Conservation (phyloP, 2,113 vertebrate genomes). For the Equus przewalskii region DNA sequence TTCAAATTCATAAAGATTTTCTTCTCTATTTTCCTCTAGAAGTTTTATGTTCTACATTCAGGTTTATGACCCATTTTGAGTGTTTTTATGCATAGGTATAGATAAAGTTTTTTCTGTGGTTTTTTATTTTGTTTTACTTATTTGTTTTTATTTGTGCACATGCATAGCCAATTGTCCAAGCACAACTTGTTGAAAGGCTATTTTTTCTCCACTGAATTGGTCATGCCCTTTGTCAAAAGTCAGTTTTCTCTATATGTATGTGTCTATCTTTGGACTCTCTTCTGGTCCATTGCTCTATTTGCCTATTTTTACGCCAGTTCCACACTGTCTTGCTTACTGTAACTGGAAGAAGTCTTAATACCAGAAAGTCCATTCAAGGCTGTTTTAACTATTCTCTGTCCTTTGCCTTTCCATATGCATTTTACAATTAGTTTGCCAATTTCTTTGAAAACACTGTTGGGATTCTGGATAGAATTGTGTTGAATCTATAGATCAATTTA, state of each 20-base stretch:
- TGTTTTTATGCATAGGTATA: background rate
- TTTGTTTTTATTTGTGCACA: slow-evolving; percentile 5
- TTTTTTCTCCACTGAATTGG: background rate
- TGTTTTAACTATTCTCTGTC: background rate
- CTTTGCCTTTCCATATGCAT: background rate
- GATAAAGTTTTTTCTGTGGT: background rate
- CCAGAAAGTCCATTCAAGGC: background rate
- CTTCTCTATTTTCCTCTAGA: background rate
- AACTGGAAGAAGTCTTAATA: background rate
- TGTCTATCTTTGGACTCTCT: background rate
- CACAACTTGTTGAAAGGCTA: background rate
- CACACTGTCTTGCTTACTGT: background rate
- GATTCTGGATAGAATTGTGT: background rate
- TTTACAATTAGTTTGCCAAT: background rate
- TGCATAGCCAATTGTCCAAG: background rate
- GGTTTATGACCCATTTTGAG: background rate
- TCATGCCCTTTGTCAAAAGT: background rate
- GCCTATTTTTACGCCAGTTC: background rate
- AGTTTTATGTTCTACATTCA: background rate
- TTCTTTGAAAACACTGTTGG: background rate
- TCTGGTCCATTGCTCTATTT: background rate
- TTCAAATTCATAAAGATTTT: background rate
- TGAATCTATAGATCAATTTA: background rate
- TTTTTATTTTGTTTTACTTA: background rate
- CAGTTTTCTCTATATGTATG: background rate